Base-by-base conservation (phyloP, 2,797 vertebrate genomes). In the Pangasius larnaudii region DNA sequence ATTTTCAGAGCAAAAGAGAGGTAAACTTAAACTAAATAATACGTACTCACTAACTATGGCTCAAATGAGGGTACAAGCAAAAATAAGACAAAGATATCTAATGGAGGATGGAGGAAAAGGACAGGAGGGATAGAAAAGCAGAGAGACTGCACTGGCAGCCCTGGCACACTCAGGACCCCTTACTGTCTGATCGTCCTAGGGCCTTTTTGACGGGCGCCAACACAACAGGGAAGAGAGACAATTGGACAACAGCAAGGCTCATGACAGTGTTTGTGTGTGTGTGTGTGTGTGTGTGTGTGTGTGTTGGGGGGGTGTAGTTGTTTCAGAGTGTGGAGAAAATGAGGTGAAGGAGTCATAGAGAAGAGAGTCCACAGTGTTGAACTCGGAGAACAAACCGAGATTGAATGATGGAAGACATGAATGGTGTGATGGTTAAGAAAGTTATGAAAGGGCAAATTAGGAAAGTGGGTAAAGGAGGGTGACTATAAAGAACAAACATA, bases 171-270 rank as follows among this genome's bases (percentile, higher is more conserved):
- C 71, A 86, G 90, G 91, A 93, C 94, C 85, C 93, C 94, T 95
- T 91, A 89, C 94, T 93, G 94, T 88, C 92, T 88, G 93, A 94
- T 93, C 92, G 88, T 95, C 94, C 94, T 93, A 87, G 93, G 95
- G 95, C 93, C 93, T 93, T 95, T 95, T 94, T 94, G 94, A 94
- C 95, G 94, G 95, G 95, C 95, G 95, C 95, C 95, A 96, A 89
- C 94, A 91, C 95, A 95, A 95, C 95, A 91, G 94, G 95, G 93
- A 91, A 91, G 92, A 93, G 92, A 95, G 94, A 96, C 95, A 96
- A 95, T 95, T 95, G 93, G 93, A 90, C 95, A 93, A 94, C 94
- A 94, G 94, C 95, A 95, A 93, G 94, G 94, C 58, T 84, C 82
- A 69, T 69, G 82, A 51, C 18, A 7, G 56, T 63, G 58, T 81